Conservation (phyloP, 2,797 vertebrate genomes). For the Eulemur albifrons region DNA sequence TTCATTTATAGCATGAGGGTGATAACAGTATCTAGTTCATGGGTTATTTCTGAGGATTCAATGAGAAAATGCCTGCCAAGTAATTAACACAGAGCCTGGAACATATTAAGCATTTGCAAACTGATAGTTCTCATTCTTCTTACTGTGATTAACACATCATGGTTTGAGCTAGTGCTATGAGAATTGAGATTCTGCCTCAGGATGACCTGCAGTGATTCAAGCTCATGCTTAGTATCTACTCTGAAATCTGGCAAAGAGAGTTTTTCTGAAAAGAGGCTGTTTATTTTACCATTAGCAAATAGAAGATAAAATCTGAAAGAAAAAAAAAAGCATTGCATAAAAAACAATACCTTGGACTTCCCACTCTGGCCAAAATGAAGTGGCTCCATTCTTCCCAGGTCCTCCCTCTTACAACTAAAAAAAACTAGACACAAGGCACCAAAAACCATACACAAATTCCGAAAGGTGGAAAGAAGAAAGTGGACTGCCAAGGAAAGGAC, state of each 20-base stretch:
- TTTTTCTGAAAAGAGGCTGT: not conserved
- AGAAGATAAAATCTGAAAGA: not conserved
- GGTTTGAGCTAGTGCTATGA: not conserved
- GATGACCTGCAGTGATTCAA: not conserved
- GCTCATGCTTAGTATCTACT: not conserved
- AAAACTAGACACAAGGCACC: not conserved
- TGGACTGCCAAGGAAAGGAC: not conserved
- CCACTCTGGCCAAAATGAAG: not conserved
- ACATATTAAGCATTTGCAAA: not conserved
- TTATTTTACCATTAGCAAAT: slow-evolving; percentile 8
- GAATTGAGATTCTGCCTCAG: not conserved
- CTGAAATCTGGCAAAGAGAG: not conserved
- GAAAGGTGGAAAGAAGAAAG: not conserved
- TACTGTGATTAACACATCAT: not conserved
- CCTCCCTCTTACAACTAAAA: not conserved
- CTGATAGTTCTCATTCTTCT: not conserved
- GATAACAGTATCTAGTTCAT: not conserved
- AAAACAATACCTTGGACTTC: not conserved
- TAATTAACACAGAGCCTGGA: not conserved
- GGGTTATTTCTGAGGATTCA: not conserved
- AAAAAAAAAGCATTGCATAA: not conserved
- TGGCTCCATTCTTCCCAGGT: not conserved
- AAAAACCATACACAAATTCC: not conserved
- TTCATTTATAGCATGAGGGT: not conserved
- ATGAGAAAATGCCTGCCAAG: not conserved